phyloP scores from a whole-genome alignment of 1,140 invertebrate species.

The Leptestheria dahalacensis region DNA sequence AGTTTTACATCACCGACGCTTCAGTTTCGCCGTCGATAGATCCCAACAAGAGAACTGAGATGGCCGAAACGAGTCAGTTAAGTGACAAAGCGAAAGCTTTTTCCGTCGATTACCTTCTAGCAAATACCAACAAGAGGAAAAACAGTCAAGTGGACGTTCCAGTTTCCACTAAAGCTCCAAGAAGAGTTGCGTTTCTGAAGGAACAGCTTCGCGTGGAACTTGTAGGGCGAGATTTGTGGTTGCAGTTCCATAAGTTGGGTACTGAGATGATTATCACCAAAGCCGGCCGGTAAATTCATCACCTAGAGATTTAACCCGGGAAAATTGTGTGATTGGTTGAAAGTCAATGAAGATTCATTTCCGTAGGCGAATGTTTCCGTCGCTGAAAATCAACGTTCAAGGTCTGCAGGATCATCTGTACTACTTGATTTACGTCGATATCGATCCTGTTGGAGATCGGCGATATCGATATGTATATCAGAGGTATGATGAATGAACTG shows the following conservation, averaged over 20 bases:
- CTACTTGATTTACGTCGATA: slow-evolving; percentile 40
- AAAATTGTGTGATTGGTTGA: too few species aligned
- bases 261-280: slow-evolving; percentile 99
- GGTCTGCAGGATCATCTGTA: slow-evolving; percentile 32
- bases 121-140: neutral
- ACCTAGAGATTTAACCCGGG: too few species aligned
- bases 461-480: slow-evolving; percentile 40
- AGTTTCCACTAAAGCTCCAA: neutral
- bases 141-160: neutral
- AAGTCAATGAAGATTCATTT: too few species aligned
- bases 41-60: neutral
- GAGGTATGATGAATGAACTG: slow-evolving; percentile 26
- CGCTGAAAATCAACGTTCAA: slow-evolving; percentile 34
- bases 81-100: neutral
- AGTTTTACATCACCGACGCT: too few species aligned
- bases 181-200: neutral
- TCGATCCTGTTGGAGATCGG: slow-evolving; percentile 36
- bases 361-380: slow-evolving; percentile 40
- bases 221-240: slow-evolving; percentile 26
- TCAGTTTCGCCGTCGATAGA: too few species aligned
- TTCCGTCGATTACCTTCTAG: neutral
- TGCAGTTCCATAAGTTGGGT: slow-evolving; percentile 84
- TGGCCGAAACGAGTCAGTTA: neutral
- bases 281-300: slow-evolving; percentile 69
- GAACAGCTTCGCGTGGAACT: neutral